Percentiles rank a stretch among this genome's conserved stretches.
phyloP scores from a whole-genome alignment of 1,140 invertebrate genomes.

The Phocides pigmalion region DNA sequence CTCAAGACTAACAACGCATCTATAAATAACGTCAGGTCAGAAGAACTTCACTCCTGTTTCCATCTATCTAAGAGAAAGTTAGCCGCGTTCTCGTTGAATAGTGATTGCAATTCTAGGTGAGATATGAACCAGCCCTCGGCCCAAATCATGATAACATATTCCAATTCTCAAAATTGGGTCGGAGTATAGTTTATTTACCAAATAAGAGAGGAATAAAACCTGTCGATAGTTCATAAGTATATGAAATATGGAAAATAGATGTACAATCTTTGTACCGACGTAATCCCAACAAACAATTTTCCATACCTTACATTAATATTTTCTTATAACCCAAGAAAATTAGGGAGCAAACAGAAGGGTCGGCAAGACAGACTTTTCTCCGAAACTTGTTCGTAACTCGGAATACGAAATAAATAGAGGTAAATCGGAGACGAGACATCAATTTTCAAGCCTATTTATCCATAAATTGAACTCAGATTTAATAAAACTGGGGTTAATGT shows the following conservation, averaged over 20 bases:
- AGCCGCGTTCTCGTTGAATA: too few species aligned
- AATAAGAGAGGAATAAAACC: too few species aligned
- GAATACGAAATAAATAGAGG: slow-evolving; percentile 37
- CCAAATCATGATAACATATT: too few species aligned
- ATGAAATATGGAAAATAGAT: neutral
- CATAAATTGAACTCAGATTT: slow-evolving; percentile 22
- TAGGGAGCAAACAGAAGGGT: slow-evolving; percentile 53
- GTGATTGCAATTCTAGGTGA: too few species aligned
- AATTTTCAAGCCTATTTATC: slow-evolving; percentile 25
- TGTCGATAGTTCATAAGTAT: too few species aligned
- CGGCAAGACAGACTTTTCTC: slow-evolving; percentile 33
- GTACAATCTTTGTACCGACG: neutral
- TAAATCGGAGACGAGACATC: slow-evolving; percentile 25
- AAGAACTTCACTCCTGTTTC: too few species aligned
- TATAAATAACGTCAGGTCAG: too few species aligned
- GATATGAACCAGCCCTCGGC: too few species aligned
- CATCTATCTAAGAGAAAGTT: too few species aligned
- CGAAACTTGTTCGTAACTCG: slow-evolving; percentile 52
- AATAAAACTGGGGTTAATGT: slow-evolving; percentile 11
- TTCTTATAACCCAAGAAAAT: slow-evolving; percentile 50
- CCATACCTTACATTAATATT: slow-evolving; percentile 39
- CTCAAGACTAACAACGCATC: too few species aligned
- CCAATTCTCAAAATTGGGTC: too few species aligned
- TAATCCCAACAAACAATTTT: slow-evolving; percentile 4
- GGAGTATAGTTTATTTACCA: too few species aligned